Percentiles rank a stretch among this genome's conserved stretches.
Evolutionary conservation across 2,797 vertebrate species (phyloP).

Genomic region (Sebastes minor): DNA sequence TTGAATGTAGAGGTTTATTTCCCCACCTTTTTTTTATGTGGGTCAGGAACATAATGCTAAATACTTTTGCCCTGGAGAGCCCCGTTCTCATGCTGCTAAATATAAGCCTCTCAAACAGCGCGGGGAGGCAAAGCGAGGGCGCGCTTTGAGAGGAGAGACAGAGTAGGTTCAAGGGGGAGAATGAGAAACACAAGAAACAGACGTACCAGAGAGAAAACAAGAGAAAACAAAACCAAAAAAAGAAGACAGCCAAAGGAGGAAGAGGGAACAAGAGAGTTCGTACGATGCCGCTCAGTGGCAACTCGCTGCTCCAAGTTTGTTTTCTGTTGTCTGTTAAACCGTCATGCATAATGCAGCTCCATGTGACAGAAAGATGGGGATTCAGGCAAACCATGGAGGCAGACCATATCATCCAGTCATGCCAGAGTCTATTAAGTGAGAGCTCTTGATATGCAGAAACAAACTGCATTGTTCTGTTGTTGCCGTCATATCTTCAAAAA

Average conservation of each 20-base stretch:
- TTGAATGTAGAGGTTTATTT: conserved; percentile 31
- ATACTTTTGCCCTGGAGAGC: conserved; percentile 46
- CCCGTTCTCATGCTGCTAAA: conserved; percentile 46
- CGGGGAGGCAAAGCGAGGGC: conserved; percentile 13
- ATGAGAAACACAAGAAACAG: conserved; percentile 5
- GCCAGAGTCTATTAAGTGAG: conserved; percentile 44
- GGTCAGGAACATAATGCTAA: conserved; percentile 52
- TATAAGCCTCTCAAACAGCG: conserved; percentile 51
- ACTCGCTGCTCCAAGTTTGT: conserved; percentile 27
- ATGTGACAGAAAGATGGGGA: conserved; percentile 53
- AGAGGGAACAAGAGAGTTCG: not conserved
- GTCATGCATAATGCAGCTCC: conserved; percentile 58
- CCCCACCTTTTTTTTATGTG: conserved; percentile 33
- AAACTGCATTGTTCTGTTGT: conserved; percentile 18
- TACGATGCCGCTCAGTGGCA: not conserved
- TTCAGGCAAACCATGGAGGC: conserved; percentile 19
- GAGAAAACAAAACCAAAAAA: not conserved
- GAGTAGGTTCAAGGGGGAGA: conserved; percentile 8
- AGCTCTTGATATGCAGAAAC: conserved; percentile 5
- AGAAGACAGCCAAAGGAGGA: conserved; percentile 6
- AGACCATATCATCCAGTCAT: conserved; percentile 50
- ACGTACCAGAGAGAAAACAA: not conserved
- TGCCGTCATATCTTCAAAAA: conserved; percentile 26
- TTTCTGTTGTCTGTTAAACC: conserved; percentile 43
- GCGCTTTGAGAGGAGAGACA: conserved; percentile 27